Evolutionary conservation across 1,140 invertebrate genomes (phyloP), one percentile per base, ranked within the genome.

Genomic region (Chrysoperla carnea): DNA sequence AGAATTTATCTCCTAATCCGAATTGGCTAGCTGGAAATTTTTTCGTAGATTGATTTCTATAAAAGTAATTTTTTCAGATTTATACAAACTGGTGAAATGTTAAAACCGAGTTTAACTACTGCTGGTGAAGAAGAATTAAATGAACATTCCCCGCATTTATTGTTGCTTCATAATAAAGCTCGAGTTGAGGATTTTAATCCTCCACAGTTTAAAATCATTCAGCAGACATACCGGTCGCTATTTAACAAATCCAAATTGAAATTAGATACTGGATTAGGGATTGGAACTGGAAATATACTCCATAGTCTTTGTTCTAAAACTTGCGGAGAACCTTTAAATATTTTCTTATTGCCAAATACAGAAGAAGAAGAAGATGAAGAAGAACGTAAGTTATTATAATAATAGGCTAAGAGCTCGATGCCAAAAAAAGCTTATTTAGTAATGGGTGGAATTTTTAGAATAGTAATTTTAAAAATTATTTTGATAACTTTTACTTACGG

Each of bases 11-110:
- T n/a, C n/a, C n/a, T n/a, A n/a, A n/a, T n/a, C n/a, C n/a, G n/a
- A n/a, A n/a, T n/a, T n/a, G n/a, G n/a, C n/a, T n/a, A n/a, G n/a
- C n/a, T n/a, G n/a, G n/a, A n/a, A n/a, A n/a, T n/a, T n/a, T n/a
- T n/a, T n/a, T n/a, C n/a, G n/a, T n/a, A n/a, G n/a, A n/a, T n/a
- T n/a, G n/a, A n/a, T n/a, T n/a, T n/a, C n/a, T n/a, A n/a, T n/a
- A n/a, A n/a, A n/a, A n/a, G n/a, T n/a, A 3, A 14, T 40, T 46
- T 44, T 39, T 46, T 37, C 57, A 84, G 82, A 58, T 84, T 86
- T 61, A 60, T 88, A 14, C 79, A 84, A 62, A 75, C 81, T 40
- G 82, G 84, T 27, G 84, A 89, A 66, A 88, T 89, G 83, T 62
- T 90, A 50, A 85, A 86, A 56, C 86, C 85, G 3, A 76, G 31